phyloP scores from a whole-genome alignment of 2,888 invertebrate species.

The Cacoxenus indagator region DNA sequence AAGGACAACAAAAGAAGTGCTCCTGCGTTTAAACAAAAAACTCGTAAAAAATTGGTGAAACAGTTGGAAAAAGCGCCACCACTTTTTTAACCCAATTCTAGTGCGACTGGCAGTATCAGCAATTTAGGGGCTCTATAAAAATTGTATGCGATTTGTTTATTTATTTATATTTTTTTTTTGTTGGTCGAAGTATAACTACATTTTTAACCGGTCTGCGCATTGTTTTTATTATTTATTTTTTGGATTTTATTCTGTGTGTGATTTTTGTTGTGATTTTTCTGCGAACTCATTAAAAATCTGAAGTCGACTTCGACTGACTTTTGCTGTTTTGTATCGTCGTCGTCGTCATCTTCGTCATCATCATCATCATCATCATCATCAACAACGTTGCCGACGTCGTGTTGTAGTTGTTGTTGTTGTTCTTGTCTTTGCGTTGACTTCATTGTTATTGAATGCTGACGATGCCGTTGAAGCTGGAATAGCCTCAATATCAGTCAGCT shows the following conservation, averaged over 20 bases:
- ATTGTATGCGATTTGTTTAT: not conserved
- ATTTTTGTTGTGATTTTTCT: conserved; percentile 41
- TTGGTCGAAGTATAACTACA: conserved; percentile 35
- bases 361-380: too few species aligned
- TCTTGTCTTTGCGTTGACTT: not conserved
- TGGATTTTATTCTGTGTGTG: conserved; percentile 21
- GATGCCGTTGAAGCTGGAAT: conserved; percentile 15
- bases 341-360: too few species aligned
- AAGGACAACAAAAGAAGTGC: too few species aligned
- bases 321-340: conserved; percentile 14
- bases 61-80: too few species aligned
- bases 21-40: too few species aligned
- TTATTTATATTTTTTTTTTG: conserved; percentile 29
- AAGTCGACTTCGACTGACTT: conserved; percentile 1
- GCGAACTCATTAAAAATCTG: conserved; percentile 48
- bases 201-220: not conserved
- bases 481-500: not conserved
- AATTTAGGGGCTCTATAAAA: too few species aligned
- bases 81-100: too few species aligned
- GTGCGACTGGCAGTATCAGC: too few species aligned
- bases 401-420: conserved; percentile 12
- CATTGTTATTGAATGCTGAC: not conserved
- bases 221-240: not conserved
- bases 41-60: too few species aligned
- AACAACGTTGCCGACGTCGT: too few species aligned